Conservation (phyloP, 2,113 vertebrate species). For the Otus sunia region DNA sequence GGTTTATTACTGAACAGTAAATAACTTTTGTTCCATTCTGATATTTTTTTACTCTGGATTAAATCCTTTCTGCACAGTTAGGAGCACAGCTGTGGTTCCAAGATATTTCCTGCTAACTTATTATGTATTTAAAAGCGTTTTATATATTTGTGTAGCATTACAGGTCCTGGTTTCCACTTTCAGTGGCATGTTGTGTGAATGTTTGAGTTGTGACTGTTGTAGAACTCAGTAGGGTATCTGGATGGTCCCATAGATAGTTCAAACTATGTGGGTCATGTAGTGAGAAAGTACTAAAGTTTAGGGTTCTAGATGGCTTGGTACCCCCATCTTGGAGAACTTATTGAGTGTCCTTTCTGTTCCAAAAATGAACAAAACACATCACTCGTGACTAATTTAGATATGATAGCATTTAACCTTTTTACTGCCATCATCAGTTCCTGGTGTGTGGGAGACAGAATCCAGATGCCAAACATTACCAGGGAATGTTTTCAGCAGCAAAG, state of each 20-base stretch:
- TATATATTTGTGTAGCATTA: neutral
- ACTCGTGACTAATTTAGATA: neutral
- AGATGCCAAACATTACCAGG: neutral
- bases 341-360: neutral
- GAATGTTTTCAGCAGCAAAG: neutral
- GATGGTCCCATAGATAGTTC: neutral
- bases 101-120: neutral
- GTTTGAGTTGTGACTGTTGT: neutral
- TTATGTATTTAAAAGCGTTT: neutral
- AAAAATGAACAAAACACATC: neutral
- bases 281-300: neutral
- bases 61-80: neutral
- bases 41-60: neutral
- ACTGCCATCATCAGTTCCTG: neutral
- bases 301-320: neutral
- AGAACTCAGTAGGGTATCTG: neutral
- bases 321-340: neutral
- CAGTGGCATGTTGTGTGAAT: neutral
- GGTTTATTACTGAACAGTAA: neutral
- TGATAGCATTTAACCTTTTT: neutral
- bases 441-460: neutral
- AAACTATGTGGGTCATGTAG: neutral
- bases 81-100: neutral
- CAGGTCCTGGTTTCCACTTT: neutral
- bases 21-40: neutral